Base-by-base conservation (phyloP, 2,888 invertebrate genomes). In the Aethes cnicana region DNA sequence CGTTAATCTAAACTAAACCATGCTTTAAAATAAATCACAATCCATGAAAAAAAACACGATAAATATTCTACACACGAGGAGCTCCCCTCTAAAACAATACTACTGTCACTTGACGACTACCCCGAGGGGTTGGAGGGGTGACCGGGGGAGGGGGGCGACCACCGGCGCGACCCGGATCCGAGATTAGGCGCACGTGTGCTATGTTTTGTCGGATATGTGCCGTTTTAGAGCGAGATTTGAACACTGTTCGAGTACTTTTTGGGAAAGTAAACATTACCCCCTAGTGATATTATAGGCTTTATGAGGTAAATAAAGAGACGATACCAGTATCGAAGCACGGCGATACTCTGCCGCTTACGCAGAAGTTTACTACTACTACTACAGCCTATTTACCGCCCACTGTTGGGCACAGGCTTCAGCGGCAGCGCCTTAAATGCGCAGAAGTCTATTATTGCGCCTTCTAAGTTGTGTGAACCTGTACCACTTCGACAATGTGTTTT, bases 151-250 rank as follows among this genome's bases (percentile, higher is more conserved):
- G 17, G 42, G 28, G 50, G 36, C 48, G 58, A 54, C 58, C 58
- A 58, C 58, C 54, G 43, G 30, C 56, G 26, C 41, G 44, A 54
- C 56, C 58, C 58, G 58, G 54, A 58, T 58, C 56, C 56, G 47
- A 33, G 21, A 39, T 54, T 44, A 48, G 26, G 20, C 12, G 37
- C 42, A 54, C 48, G 48, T 48, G 52, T 25, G 23, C 52, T 23
- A 30, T 36, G 47, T 41, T 25, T 48, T 14, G 39, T 32, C 25
- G 17, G 8, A 18, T 44, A 28, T 21, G 14, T 18, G 35, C 35
- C 12, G 41, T 42, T 49, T 39, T 35, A 35, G 41, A 12, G 30
- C 25, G 28, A 12, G 12, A 20, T 6, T 21, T 43, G n/a, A n/a
- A 32, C 21, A 23, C 23, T n/a, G 14, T 32, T n/a, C 18, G 11